Conservation (phyloP, 2,797 vertebrate genomes). For the Cossypha heuglini region DNA sequence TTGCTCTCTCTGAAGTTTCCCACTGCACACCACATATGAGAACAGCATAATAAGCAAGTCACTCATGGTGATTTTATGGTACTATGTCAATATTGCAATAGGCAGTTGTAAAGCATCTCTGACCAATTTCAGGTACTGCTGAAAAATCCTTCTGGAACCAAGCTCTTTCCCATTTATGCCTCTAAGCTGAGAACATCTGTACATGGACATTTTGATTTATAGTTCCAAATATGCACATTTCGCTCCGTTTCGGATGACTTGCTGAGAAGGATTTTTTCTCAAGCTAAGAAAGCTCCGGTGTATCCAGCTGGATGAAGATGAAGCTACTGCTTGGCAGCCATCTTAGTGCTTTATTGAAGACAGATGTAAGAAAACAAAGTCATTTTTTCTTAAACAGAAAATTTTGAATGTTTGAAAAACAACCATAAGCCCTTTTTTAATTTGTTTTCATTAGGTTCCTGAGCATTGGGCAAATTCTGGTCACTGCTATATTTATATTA, state of each 20-base stretch:
- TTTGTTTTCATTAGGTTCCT: background rate
- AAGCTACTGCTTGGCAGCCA: constrained; percentile 22
- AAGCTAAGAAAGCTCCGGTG: constrained; percentile 2
- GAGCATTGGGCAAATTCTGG: background rate
- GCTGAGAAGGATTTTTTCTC: background rate
- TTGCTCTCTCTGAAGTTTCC: background rate
- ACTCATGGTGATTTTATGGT: background rate
- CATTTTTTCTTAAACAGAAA: background rate
- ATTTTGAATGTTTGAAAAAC: background rate
- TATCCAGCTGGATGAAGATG: constrained; percentile 14
- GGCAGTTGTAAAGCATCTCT: background rate
- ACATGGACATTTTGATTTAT: background rate
- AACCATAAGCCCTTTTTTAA: background rate
- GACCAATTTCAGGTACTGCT: background rate
- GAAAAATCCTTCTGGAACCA: background rate
- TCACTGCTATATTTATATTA: background rate
- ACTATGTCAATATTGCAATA: background rate
- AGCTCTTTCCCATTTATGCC: background rate
- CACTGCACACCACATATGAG: background rate
- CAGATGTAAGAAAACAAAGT: background rate
- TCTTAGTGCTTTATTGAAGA: background rate
- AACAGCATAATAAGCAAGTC: background rate
- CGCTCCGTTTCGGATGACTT: background rate
- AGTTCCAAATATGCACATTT: background rate
- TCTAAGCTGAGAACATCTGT: background rate